These are phyloP conservation scores for Pararge aegeria DNA, from an alignment of 1,140 invertebrate species.

Conservation along the genomic window DNA sequence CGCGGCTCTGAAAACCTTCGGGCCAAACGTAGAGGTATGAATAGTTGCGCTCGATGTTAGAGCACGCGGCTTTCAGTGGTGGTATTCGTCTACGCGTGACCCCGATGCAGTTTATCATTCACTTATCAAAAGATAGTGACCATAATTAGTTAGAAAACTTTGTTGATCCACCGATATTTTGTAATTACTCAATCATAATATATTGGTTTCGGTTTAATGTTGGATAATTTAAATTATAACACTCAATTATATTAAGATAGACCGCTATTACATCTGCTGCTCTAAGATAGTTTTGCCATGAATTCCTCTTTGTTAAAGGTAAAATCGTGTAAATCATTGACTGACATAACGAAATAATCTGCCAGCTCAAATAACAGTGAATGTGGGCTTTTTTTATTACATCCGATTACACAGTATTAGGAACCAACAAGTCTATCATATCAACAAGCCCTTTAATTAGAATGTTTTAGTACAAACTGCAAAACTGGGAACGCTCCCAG, in stretches of 20 bases:
- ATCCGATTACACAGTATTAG: not conserved
- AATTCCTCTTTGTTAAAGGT: too few species aligned
- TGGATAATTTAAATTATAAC: too few species aligned
- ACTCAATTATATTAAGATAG: too few species aligned
- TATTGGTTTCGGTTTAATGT: too few species aligned
- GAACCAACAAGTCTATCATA: not conserved
- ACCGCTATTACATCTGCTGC: too few species aligned
- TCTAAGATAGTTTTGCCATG: too few species aligned
- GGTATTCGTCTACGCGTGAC: conserved; percentile 4
- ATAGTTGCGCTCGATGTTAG: not conserved
- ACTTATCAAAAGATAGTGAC: too few species aligned
- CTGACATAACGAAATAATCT: too few species aligned
- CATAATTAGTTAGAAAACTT: too few species aligned
- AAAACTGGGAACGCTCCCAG: not conserved
- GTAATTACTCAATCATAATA: too few species aligned
- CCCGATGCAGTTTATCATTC: not conserved
- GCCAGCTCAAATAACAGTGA: not conserved
- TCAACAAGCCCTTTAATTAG: not conserved
- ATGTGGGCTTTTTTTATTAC: not conserved
- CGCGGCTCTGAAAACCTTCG: not conserved
- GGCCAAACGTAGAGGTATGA: conserved; percentile 1
- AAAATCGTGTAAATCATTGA: too few species aligned
- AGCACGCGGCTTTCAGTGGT: not conserved
- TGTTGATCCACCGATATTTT: too few species aligned
- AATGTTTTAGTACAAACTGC: not conserved